phyloP scores from a whole-genome alignment of 2,113 vertebrate genomes.

The Podocnemis expansa region DNA sequence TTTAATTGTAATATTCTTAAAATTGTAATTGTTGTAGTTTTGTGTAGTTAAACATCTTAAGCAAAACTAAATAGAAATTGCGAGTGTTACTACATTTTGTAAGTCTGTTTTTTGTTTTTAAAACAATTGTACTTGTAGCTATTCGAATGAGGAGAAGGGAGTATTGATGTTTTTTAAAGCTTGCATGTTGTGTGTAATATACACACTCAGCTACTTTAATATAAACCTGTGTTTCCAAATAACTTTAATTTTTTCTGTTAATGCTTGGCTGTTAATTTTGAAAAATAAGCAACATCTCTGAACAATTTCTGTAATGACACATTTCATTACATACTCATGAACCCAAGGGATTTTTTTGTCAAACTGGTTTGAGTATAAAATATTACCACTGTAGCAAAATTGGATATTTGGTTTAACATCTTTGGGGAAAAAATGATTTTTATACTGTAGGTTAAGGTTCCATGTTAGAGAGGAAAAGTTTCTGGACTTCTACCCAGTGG shows the following conservation, averaged over 20 bases:
- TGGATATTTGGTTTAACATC: conserved; percentile 38
- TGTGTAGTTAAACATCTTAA: conserved; percentile 75
- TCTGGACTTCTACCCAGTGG: conserved; percentile 54
- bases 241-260: conserved; percentile 68
- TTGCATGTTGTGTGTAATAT: conserved; percentile 72
- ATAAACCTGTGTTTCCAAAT: conserved; percentile 69
- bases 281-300: conserved; percentile 58
- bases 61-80: conserved; percentile 63
- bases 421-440: conserved; percentile 54
- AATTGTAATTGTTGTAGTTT: conserved; percentile 79
- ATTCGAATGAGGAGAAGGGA: conserved; percentile 61
- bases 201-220: conserved; percentile 65
- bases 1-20: conserved; percentile 74
- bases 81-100: conserved; percentile 72
- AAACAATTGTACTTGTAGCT: conserved; percentile 65
- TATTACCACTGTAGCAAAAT: conserved; percentile 64
- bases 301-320: conserved; percentile 70
- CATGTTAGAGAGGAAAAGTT: conserved; percentile 61
- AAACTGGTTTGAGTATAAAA: conserved; percentile 68
- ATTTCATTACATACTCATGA: conserved; percentile 63
- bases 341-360: not conserved
- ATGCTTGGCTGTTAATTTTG: conserved; percentile 66
- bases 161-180: conserved; percentile 69
- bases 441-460: conserved; percentile 52
- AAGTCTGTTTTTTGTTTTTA: conserved; percentile 69